These are phyloP conservation scores for Nannoperca australis DNA, from an alignment of 2,797 vertebrate species.

Conservation along the genomic window DNA sequence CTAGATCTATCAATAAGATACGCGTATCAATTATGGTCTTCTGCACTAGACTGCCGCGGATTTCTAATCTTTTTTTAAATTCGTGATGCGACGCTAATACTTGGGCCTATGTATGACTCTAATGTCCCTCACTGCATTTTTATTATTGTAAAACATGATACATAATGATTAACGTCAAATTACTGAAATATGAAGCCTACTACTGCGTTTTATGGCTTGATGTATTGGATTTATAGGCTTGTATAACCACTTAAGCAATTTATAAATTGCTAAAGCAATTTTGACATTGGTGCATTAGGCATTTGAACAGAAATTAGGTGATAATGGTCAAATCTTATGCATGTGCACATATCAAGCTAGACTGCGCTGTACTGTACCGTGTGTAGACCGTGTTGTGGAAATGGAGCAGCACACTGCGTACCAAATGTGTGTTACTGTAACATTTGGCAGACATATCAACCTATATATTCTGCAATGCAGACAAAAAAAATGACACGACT, in stretches of 20 bases:
- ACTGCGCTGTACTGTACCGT: slow-evolving; percentile 8
- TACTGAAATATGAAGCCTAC: background rate
- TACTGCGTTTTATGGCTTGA: slow-evolving; percentile 5
- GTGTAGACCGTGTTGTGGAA: slow-evolving; percentile 12
- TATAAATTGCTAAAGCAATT: too few species aligned
- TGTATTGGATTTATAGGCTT: background rate
- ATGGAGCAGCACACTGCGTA: slow-evolving; percentile 61
- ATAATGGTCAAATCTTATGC: background rate
- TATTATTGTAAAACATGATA: slow-evolving; percentile 8
- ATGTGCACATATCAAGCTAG: background rate
- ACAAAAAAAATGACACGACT: slow-evolving; percentile 55
- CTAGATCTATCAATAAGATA: slow-evolving; percentile 11
- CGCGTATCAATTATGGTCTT: background rate
- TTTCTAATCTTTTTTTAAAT: background rate
- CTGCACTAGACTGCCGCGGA: background rate
- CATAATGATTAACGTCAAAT: background rate
- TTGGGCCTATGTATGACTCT: background rate
- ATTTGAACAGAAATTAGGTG: slow-evolving; percentile 1
- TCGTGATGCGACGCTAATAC: background rate
- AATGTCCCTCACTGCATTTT: background rate
- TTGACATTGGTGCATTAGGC: background rate
- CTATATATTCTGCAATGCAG: slow-evolving; percentile 78
- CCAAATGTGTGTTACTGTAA: slow-evolving; percentile 59
- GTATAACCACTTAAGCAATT: background rate
- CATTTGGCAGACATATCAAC: slow-evolving; percentile 57